These are phyloP conservation scores for Poecilus cupreus DNA, from an alignment of 2,888 invertebrate species.

Conservation along the genomic window DNA sequence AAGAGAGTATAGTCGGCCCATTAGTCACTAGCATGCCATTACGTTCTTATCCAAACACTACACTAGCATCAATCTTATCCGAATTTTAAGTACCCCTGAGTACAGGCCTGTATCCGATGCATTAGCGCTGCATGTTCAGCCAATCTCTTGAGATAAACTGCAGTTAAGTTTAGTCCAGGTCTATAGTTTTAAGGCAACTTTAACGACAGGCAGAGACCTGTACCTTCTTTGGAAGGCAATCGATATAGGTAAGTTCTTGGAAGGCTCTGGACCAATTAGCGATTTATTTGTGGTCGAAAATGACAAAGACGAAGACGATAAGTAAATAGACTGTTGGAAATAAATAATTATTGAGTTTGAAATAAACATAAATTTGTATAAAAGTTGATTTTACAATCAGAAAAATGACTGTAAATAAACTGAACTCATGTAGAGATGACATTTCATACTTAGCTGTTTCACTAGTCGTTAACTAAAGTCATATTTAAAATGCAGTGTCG, in stretches of 20 bases:
- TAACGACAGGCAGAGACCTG: neutral
- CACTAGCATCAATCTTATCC: neutral
- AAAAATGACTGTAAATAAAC: too few relatives aligned
- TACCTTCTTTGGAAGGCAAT: neutral
- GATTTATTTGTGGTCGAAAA: neutral
- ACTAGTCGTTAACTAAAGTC: too few relatives aligned
- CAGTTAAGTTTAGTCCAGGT: neutral
- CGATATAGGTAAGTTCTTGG: neutral
- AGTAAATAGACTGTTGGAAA: neutral
- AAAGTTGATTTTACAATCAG: too few relatives aligned
- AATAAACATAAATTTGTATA: too few relatives aligned
- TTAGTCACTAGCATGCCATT: neutral
- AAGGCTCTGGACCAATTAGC: neutral
- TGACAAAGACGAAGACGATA: neutral
- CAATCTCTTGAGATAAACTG: neutral
- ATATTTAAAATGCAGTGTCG: too few relatives aligned
- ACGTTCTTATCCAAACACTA: neutral
- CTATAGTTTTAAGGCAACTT: neutral
- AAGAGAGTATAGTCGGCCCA: too few relatives aligned
- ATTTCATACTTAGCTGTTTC: too few relatives aligned
- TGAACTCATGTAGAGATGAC: too few relatives aligned
- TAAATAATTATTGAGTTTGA: too few relatives aligned
- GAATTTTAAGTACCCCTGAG: neutral
- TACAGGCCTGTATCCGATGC: neutral
- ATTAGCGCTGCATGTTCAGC: neutral